phyloP scores from a whole-genome alignment of 2,888 invertebrate species.

The Andrena fulva region DNA sequence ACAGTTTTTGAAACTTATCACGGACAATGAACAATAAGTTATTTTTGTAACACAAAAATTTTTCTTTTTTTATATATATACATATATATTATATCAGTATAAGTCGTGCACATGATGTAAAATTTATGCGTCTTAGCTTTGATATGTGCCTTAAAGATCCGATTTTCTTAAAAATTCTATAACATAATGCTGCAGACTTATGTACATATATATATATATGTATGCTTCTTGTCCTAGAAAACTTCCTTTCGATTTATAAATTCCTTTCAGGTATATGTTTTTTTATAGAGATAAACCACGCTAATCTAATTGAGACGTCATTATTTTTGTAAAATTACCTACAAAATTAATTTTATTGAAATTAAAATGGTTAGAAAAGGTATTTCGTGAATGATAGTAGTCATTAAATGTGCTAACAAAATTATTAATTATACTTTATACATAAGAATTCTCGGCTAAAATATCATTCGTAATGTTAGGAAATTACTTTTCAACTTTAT shows the following conservation, averaged over 20 bases:
- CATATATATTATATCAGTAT: constrained; percentile 4
- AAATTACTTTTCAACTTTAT: constrained; percentile 24
- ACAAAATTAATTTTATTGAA: constrained; percentile 1
- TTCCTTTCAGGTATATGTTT: constrained; percentile 4
- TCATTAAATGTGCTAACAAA: constrained; percentile 1
- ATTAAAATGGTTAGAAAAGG: constrained; percentile 1
- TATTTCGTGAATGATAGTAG: constrained; percentile 10
- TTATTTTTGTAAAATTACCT: constrained; percentile 9
- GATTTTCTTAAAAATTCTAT: constrained; percentile 4
- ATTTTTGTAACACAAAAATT: constrained; percentile 7
- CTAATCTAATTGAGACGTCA: not conserved
- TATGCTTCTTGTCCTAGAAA: not conserved
- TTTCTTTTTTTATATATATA: not conserved
- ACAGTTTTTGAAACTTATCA: constrained; percentile 21
- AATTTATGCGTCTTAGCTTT: constrained; percentile 14
- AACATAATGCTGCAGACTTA: not conserved
- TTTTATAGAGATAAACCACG: constrained; percentile 3
- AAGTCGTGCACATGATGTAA: constrained; percentile 28
- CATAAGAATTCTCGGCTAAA: constrained; percentile 24
- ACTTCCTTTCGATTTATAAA: not conserved
- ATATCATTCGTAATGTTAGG: constrained; percentile 5
- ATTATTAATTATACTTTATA: constrained; percentile 27
- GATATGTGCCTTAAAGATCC: not conserved
- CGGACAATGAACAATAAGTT: not conserved
- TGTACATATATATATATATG: not conserved